These are phyloP conservation scores for Centrocercus urophasianus DNA, from an alignment of 2,113 vertebrate genomes.

Conservation along the genomic window DNA sequence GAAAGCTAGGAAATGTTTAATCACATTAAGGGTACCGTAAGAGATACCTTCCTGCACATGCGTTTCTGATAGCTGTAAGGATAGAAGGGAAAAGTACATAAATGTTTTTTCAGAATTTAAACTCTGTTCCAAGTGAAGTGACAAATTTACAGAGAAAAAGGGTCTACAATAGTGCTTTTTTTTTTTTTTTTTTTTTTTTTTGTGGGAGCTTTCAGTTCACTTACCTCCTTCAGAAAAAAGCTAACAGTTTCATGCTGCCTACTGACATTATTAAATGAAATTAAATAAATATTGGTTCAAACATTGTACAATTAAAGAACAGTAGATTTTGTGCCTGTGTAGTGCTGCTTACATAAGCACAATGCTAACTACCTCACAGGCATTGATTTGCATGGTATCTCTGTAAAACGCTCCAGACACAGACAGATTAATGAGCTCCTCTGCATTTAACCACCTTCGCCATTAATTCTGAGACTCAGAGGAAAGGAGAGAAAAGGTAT, in stretches of 20 bases:
- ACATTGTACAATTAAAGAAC: neutral
- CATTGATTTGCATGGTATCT: constrained; percentile 63
- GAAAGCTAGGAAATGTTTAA: constrained; percentile 35
- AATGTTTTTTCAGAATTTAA: neutral
- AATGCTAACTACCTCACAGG: constrained; percentile 39
- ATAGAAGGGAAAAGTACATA: neutral
- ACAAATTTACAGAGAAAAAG: constrained; percentile 29
- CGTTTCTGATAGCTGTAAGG: neutral
- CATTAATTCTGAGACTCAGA: neutral
- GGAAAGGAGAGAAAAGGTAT: constrained; percentile 1
- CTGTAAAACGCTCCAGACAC: constrained; percentile 61
- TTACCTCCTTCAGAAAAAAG: neutral
- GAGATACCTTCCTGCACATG: constrained; percentile 22
- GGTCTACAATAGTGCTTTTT: neutral
- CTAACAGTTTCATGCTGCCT: constrained; percentile 21
- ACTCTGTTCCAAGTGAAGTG: neutral
- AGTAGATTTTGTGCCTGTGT: constrained; percentile 13
- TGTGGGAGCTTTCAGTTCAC: constrained; percentile 18
- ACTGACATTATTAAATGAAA: constrained; percentile 30
- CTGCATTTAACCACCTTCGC: constrained; percentile 41
- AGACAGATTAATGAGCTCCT: constrained; percentile 65
- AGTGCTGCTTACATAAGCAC: constrained; percentile 43
- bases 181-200: neutral
- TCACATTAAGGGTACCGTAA: neutral
- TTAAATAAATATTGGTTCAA: constrained; percentile 47